Conservation (phyloP, 2,888 invertebrate genomes). For the Odontomyia ornata region DNA sequence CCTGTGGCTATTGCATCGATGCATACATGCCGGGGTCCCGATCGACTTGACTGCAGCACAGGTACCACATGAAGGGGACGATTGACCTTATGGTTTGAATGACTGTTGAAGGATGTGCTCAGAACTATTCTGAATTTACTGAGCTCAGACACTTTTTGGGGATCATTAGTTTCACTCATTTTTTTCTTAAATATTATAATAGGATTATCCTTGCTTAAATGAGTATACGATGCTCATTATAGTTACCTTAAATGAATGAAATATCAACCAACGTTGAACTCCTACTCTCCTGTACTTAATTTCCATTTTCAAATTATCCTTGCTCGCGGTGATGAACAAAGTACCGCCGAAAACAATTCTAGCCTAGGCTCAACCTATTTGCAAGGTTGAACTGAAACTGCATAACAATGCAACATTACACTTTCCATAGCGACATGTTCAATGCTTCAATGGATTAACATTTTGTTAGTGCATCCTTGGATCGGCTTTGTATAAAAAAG, state of each 20-base stretch:
- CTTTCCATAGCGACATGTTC: constrained; percentile 5
- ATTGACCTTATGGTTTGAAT: too few species aligned
- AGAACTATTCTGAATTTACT: neutral
- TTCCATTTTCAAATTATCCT: neutral
- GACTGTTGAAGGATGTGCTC: too few species aligned
- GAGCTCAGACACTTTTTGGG: neutral
- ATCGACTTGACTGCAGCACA: too few species aligned
- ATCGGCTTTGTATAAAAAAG: neutral
- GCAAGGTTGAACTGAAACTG: neutral
- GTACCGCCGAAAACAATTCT: neutral
- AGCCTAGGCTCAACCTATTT: neutral
- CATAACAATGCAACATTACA: constrained; percentile 30
- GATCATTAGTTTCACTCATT: too few species aligned
- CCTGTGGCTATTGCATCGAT: neutral
- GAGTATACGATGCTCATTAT: too few species aligned
- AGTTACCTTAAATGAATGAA: too few species aligned
- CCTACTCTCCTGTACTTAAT: neutral
- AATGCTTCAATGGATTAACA: neutral
- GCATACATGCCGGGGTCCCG: too few species aligned
- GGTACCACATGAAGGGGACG: too few species aligned
- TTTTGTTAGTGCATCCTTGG: neutral
- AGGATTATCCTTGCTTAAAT: too few species aligned
- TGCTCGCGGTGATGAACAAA: neutral
- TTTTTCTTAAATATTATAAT: too few species aligned
- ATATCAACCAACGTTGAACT: neutral